Evolutionary conservation across 2,888 invertebrate species (phyloP), one percentile per base, ranked within the genome.

Genomic region (Hyalella azteca): DNA sequence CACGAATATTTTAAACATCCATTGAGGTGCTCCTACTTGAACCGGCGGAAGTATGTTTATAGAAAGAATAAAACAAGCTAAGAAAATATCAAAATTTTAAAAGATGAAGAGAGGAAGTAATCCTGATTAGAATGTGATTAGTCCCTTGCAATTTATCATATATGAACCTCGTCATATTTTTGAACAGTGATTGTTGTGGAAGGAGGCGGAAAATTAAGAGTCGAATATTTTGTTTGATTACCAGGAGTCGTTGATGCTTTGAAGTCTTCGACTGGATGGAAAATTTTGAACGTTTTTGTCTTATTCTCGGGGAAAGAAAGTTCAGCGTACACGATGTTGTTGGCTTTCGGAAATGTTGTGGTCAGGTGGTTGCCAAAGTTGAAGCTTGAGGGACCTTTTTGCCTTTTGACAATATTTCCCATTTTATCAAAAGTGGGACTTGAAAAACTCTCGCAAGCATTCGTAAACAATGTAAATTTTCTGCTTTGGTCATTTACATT

Each of bases 241-340:
- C 29, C 13, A 13, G n/a, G 3, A 45, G 40, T 15, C 29, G 40
- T 29, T 11, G 45, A 11, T 3, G 29, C n/a, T 59, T 29, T 22
- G n/a, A 5, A n/a, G 19, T 26, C 26, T 1, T 13, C 29, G 29
- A 41, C 45, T 15, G 75, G 75, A 26, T 75, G 41, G n/a, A 45
- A 75, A 22, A 75, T 75, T 19, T 75, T 75, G 36, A 75, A 75
- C n/a, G 75, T 75, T 4, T 41, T 75, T 7, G 75, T 75, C 22
- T 41, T 75, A 41, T 75, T n/a, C 29, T 26, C n/a, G 3, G 75
- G 75, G 29, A 75, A 75, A 2, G 75, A 22, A 9, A 75, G n/a
- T n/a, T 75, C 75, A n/a, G 75, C 75, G 22, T 75, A 75, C 40
- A 75, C 75, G 29, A 75, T 75, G 19, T 75, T 75, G 40, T 41